Evolutionary conservation across 2,113 vertebrate genomes (phyloP).

Genomic region (Xiphias gladius): DNA sequence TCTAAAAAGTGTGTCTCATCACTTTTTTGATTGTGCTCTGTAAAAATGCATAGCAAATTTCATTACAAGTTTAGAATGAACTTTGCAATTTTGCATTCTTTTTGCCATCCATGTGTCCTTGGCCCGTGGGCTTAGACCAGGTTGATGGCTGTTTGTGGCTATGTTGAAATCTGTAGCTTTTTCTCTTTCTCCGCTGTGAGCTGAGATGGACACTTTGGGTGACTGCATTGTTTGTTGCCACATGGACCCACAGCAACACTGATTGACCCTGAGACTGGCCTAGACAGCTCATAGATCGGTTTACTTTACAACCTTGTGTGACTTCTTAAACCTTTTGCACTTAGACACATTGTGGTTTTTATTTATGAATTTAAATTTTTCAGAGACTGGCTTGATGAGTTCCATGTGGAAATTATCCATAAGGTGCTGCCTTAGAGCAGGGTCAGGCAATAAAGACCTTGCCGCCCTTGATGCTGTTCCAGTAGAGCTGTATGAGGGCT

Average conservation of each 20-base stretch:
- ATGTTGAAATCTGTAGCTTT: background rate
- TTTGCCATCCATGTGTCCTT: background rate
- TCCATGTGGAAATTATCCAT: slow-evolving; percentile 15
- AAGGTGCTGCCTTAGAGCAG: background rate
- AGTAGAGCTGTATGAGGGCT: background rate
- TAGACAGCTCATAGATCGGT: background rate
- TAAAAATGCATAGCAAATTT: background rate
- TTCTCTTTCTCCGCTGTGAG: background rate
- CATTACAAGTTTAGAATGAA: background rate
- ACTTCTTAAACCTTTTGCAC: slow-evolving; percentile 5
- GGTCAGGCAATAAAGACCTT: background rate
- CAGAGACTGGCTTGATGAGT: background rate
- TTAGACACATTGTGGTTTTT: background rate
- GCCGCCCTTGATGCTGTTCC: background rate
- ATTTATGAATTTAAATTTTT: background rate
- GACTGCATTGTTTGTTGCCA: background rate
- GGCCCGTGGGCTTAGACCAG: background rate
- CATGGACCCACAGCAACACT: background rate
- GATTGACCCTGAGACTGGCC: background rate
- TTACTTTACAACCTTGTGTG: background rate
- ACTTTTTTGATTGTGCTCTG: background rate
- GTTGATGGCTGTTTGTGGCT: background rate
- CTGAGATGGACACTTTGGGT: background rate
- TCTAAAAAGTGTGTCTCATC: background rate
- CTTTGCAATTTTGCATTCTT: background rate